Percentiles rank a stretch among this genome's conserved stretches.
These are phyloP conservation scores for Epinephelus moara DNA, from an alignment of 2,113 vertebrate genomes.

Conservation along the genomic window DNA sequence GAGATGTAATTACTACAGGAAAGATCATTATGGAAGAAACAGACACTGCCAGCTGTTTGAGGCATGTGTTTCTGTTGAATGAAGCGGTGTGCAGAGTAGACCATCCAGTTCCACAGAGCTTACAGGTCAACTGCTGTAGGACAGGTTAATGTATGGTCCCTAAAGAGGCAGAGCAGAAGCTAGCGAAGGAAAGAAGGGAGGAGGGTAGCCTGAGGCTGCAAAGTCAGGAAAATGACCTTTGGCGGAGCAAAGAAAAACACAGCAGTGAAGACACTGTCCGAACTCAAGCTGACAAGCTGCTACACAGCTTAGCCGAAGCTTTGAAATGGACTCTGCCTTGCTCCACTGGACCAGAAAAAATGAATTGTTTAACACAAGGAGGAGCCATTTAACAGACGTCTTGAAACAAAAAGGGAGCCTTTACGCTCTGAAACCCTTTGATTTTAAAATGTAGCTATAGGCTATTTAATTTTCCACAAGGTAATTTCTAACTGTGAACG, in stretches of 20 bases:
- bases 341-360: slow-evolving; percentile 12
- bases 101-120: not conserved
- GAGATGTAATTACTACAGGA: not conserved
- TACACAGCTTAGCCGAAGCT: slow-evolving; percentile 27
- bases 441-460: not conserved
- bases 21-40: not conserved
- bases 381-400: not conserved
- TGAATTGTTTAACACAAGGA: not conserved
- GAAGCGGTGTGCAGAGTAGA: not conserved
- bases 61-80: not conserved
- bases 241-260: slow-evolving; percentile 15
- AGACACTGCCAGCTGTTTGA: not conserved
- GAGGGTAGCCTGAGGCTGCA: slow-evolving; percentile 8
- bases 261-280: slow-evolving; percentile 14
- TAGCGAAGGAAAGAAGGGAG: not conserved
- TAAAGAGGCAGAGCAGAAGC: not conserved
- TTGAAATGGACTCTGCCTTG: slow-evolving; percentile 40
- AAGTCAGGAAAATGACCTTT: slow-evolving; percentile 45
- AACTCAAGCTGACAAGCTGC: slow-evolving; percentile 42
- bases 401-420: not conserved
- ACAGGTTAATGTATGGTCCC: slow-evolving; percentile 35
- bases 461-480: not conserved
- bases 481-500: not conserved
- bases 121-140: slow-evolving; percentile 12
- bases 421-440: not conserved